Evolutionary conservation across 2,888 invertebrate species (phyloP).

Genomic region (Agriopis marginaria): DNA sequence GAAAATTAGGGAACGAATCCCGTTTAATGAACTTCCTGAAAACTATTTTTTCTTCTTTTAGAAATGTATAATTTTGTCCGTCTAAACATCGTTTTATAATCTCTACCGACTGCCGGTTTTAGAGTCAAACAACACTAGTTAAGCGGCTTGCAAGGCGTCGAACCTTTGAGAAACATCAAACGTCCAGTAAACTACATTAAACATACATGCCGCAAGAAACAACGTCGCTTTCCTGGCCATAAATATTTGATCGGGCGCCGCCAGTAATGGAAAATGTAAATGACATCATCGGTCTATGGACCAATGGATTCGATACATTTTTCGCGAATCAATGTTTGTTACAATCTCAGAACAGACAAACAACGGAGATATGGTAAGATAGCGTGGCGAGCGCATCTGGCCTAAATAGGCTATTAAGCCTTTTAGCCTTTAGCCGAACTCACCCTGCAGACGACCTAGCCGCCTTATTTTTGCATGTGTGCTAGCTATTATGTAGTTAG

Average conservation of each 20-base stretch:
- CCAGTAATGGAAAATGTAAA: constrained; percentile 78
- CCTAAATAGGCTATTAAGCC: too few relatives aligned
- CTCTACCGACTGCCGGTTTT: not conserved
- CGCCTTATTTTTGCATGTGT: too few relatives aligned
- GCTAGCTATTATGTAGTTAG: too few relatives aligned
- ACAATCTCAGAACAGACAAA: not conserved
- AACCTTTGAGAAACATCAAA: constrained; percentile 75
- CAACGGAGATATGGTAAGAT: too few relatives aligned
- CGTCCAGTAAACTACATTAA: constrained; percentile 75
- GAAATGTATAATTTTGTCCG: too few relatives aligned
- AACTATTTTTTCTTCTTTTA: too few relatives aligned
- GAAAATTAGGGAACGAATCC: too few relatives aligned
- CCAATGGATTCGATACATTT: constrained; percentile 47
- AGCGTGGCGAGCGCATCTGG: too few relatives aligned
- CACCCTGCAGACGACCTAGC: too few relatives aligned
- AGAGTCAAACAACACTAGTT: not conserved
- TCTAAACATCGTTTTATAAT: not conserved
- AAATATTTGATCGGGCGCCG: constrained; percentile 74
- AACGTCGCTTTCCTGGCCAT: constrained; percentile 72
- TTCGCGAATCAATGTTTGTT: constrained; percentile 18
- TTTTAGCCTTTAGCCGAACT: too few relatives aligned
- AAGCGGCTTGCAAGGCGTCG: not conserved
- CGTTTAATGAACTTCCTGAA: too few relatives aligned
- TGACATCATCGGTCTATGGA: constrained; percentile 56
- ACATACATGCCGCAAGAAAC: constrained; percentile 75